phyloP scores from a whole-genome alignment of 2,888 invertebrate species.

The Sminthurides aquaticus region DNA sequence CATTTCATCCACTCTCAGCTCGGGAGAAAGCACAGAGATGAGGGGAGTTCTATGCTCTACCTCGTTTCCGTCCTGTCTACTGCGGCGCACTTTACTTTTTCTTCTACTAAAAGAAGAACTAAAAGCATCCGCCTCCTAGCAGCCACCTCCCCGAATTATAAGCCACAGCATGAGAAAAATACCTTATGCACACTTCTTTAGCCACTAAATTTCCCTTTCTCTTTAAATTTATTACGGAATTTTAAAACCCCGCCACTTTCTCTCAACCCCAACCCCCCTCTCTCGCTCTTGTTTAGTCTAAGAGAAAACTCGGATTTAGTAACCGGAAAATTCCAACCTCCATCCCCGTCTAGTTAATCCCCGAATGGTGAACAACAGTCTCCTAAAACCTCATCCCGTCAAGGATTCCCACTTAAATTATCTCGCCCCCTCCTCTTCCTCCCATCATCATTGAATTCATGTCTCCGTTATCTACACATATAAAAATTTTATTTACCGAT shows the following conservation, averaged over 20 bases:
- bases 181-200: background rate
- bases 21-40: background rate
- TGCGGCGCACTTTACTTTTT: background rate
- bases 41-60: background rate
- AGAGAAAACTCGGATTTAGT: too few species aligned
- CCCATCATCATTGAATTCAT: too few species aligned
- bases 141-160: background rate
- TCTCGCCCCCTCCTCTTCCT: too few species aligned
- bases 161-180: background rate
- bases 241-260: background rate
- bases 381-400: too few species aligned
- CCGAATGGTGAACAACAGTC: too few species aligned
- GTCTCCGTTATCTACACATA: background rate
- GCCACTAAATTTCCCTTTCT: background rate
- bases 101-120: too few species aligned
- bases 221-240: background rate
- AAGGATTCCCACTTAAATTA: too few species aligned
- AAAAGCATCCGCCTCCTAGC: background rate
- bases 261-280: too few species aligned
- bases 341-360: too few species aligned
- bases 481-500: background rate
- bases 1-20: background rate
- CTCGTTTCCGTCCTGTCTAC: background rate
- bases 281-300: too few species aligned
- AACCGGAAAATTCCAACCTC: too few species aligned